phyloP scores from a whole-genome alignment of 2,797 vertebrate species.

The Fringilla coelebs region DNA sequence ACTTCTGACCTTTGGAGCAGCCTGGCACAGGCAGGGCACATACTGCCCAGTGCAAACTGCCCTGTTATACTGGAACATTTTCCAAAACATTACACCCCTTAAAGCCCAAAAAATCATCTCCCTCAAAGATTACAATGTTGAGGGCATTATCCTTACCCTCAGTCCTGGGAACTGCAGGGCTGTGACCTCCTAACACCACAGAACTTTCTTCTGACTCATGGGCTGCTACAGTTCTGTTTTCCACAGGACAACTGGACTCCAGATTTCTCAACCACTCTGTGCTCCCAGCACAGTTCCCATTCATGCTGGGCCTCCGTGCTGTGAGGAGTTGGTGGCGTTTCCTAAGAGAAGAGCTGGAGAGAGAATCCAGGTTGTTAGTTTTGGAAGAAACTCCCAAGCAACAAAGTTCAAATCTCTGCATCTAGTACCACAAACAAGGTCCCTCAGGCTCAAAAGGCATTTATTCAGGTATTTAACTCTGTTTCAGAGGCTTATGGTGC shows the following conservation, averaged over 20 bases:
- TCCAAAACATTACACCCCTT: not conserved
- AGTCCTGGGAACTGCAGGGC: slow-evolving; percentile 36
- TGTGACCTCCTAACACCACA: slow-evolving; percentile 39
- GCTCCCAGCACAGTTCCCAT: slow-evolving; percentile 42
- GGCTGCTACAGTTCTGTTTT: slow-evolving; percentile 4
- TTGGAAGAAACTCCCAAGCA: not conserved
- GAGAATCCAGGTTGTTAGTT: not conserved
- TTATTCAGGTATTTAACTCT: not conserved
- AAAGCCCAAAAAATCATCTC: not conserved
- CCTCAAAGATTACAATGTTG: not conserved
- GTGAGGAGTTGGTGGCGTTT: slow-evolving; percentile 19
- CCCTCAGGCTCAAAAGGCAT: not conserved
- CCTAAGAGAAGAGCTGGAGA: slow-evolving; percentile 58
- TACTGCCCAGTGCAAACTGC: not conserved
- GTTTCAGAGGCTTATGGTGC: not conserved
- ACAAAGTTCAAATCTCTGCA: not conserved
- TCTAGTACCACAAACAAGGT: not conserved
- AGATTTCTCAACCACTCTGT: slow-evolving; percentile 45
- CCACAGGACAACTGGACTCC: slow-evolving; percentile 48
- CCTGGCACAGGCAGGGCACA: not conserved
- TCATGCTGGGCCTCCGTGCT: slow-evolving; percentile 63
- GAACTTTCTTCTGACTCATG: slow-evolving; percentile 51
- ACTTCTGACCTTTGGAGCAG: not conserved
- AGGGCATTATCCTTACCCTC: slow-evolving; percentile 55
- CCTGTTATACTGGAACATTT: not conserved